phyloP scores from a whole-genome alignment of 1,140 invertebrate species.

The Macrostomum lignano region DNA sequence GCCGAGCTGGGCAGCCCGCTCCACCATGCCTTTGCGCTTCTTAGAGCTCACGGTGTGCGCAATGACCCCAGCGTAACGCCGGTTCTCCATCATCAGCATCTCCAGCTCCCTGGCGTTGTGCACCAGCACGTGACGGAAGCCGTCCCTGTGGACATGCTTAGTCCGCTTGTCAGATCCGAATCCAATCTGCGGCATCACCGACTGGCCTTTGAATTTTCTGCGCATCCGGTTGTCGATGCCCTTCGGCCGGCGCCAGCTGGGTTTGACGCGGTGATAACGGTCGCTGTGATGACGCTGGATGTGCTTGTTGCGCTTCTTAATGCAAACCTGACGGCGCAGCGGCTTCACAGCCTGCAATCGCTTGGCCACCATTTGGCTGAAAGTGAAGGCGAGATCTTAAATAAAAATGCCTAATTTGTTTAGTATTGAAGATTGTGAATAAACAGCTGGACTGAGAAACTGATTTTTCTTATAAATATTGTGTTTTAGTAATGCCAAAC shows the following conservation, averaged over 20 bases:
- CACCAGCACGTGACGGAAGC: slow-evolving; percentile 68
- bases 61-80: slow-evolving; percentile 83
- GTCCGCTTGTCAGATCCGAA: slow-evolving; percentile 80
- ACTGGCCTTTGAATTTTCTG: slow-evolving; percentile 89
- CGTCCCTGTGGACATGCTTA: slow-evolving; percentile 77
- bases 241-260: slow-evolving; percentile 66
- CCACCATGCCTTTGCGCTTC: slow-evolving; percentile 75
- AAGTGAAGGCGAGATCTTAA: too few relatives aligned
- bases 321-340: slow-evolving; percentile 50
- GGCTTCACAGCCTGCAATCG: slow-evolving; percentile 12
- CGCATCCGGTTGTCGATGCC: slow-evolving; percentile 99
- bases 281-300: slow-evolving; percentile 47
- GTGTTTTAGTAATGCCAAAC: too few relatives aligned
- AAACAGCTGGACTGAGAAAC: too few relatives aligned
- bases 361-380: too few relatives aligned
- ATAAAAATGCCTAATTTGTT: too few relatives aligned
- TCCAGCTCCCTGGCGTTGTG: slow-evolving; percentile 77
- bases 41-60: slow-evolving; percentile 79
- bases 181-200: slow-evolving; percentile 93
- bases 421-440: too few relatives aligned
- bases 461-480: too few relatives aligned
- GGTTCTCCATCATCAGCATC: slow-evolving; percentile 91
- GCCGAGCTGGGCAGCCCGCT: slow-evolving; percentile 71
- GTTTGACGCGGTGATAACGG: slow-evolving; percentile 9
- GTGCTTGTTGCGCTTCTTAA: slow-evolving; percentile 81